Percentiles rank a stretch among this genome's conserved stretches.
Evolutionary conservation across 2,888 invertebrate genomes (phyloP).

Genomic region (Horisme vitalbata): DNA sequence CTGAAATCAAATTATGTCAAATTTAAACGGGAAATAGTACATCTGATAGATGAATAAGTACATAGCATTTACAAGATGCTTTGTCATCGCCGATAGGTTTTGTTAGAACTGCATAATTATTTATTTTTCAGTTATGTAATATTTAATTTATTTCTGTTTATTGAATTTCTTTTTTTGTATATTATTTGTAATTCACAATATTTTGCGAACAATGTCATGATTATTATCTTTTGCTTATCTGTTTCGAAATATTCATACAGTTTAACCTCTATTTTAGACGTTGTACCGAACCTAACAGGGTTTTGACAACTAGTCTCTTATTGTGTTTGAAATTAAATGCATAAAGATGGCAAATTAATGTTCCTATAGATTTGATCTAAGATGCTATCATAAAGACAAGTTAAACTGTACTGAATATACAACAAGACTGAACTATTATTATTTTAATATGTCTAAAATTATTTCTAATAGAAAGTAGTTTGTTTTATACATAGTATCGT

Average conservation of each 20-base stretch:
- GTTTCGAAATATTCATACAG: slow-evolving; percentile 52
- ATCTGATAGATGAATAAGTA: slow-evolving; percentile 20
- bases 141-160: slow-evolving; percentile 22
- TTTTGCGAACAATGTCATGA: slow-evolving; percentile 19
- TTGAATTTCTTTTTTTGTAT: slow-evolving; percentile 32
- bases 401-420: slow-evolving; percentile 73
- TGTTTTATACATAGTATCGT: slow-evolving; percentile 62
- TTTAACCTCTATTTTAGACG: slow-evolving; percentile 42
- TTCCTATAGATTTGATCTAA: slow-evolving; percentile 34
- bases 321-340: too few relatives aligned
- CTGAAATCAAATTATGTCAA: slow-evolving; percentile 35
- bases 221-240: slow-evolving; percentile 31
- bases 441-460: slow-evolving; percentile 63
- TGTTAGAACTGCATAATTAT: slow-evolving; percentile 29
- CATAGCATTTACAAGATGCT: slow-evolving; percentile 25
- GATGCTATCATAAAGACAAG: slow-evolving; percentile 35
- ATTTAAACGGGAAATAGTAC: slow-evolving; percentile 23
- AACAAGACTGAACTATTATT: slow-evolving; percentile 79
- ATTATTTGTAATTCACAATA: slow-evolving; percentile 22
- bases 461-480: slow-evolving; percentile 43
- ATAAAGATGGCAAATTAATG: slow-evolving; percentile 16
- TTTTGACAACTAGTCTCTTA: background rate
- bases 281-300: background rate
- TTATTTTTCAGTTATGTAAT: slow-evolving; percentile 29
- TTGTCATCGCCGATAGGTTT: slow-evolving; percentile 13